Evolutionary conservation across 1,140 invertebrate genomes (phyloP).

Genomic region (Scylla paramamosain): DNA sequence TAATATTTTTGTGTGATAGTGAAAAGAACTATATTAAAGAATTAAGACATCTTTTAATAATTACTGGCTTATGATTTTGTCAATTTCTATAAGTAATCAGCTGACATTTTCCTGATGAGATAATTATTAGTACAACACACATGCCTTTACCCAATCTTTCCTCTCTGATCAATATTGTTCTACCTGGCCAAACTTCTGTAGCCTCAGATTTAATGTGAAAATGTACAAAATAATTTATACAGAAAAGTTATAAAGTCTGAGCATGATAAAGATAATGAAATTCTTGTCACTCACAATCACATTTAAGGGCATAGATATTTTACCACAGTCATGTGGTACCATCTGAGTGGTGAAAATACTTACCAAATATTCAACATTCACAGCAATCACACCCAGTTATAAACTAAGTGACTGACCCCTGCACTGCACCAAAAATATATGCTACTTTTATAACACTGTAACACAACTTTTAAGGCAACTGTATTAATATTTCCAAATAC

Average conservation of each 20-base stretch:
- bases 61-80: not conserved
- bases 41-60: not conserved
- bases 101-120: not conserved
- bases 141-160: not conserved
- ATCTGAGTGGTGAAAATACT: conserved; percentile 1
- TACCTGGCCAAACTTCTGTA: not conserved
- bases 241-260: not conserved
- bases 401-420: conserved; percentile 1
- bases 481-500: not conserved
- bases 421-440: conserved; percentile 23
- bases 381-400: not conserved
- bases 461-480: conserved; percentile 1
- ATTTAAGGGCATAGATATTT: not conserved
- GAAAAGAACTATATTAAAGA: not conserved
- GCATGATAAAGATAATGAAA: not conserved
- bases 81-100: not conserved
- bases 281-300: not conserved
- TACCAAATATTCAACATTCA: conserved; percentile 1
- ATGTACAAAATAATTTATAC: not conserved
- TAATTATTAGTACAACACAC: not conserved
- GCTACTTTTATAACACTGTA: not conserved
- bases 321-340: not conserved
- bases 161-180: not conserved
- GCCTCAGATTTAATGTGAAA: not conserved
- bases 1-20: not conserved